Percentiles rank a stretch among this genome's conserved stretches.
Evolutionary conservation across 2,797 vertebrate species (phyloP).

Genomic region (Sibirionetta formosa): DNA sequence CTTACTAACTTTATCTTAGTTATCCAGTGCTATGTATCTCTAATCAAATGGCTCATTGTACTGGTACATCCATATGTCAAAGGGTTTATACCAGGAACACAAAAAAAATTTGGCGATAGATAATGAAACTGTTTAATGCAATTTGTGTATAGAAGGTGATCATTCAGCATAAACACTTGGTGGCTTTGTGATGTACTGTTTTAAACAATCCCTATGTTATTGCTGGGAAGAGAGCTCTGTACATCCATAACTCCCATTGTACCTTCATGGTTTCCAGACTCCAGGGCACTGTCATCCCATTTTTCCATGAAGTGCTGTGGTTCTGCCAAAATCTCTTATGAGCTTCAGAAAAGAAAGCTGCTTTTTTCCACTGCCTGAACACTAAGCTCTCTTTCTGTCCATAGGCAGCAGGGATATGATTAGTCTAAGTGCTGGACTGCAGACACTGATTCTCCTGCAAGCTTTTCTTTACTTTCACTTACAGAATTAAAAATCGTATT

Average conservation of each 20-base stretch:
- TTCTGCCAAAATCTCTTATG: neutral
- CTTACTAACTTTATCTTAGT: neutral
- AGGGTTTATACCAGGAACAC: neutral
- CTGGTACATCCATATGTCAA: accelerated
- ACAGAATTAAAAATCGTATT: neutral
- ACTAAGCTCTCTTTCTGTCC: neutral
- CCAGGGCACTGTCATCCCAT: neutral
- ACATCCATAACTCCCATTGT: neutral
- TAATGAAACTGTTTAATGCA: neutral
- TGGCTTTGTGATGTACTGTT: neutral
- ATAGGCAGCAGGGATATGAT: neutral
- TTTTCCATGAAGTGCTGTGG: neutral
- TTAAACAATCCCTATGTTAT: neutral
- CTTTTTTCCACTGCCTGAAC: neutral
- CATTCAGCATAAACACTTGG: neutral
- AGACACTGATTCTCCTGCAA: neutral
- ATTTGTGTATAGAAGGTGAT: neutral
- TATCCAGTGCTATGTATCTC: neutral
- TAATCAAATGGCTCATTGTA: neutral
- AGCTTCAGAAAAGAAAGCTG: neutral
- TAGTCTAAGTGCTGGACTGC: neutral
- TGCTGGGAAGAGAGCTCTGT: neutral
- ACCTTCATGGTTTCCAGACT: neutral
- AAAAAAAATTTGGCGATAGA: neutral
- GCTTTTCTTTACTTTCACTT: neutral